Evolutionary conservation across 2,888 invertebrate species (phyloP), one percentile per base, ranked within the genome.

Genomic region (Hedychridium roseum): DNA sequence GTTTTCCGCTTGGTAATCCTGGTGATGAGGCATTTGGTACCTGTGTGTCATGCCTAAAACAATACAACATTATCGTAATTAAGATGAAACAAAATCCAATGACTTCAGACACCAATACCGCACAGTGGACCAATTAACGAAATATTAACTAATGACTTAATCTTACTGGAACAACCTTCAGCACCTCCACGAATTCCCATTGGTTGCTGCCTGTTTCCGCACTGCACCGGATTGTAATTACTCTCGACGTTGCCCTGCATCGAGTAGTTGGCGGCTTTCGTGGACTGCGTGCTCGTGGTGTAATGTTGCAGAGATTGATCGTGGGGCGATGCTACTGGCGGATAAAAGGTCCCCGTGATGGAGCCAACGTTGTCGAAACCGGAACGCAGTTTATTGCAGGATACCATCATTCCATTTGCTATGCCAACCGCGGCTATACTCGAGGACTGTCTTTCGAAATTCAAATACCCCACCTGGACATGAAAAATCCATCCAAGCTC

Each of bases 281-380:
- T 61, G 26, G 71, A 66, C 35, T 74, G 74, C 3, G 66, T 62
- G 48, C 63, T 68, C n/a, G n/a, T n/a, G 20, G 68, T 70, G 57
- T 78, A 78, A 51, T 79, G 79, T 20, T 79, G 79, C 23, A 90
- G 78, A 50, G 88, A 81, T 73, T 90, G 89, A 68, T 90, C 91
- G 71, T 92, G 91, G 2, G 90, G 88, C 17, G 90, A 90, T 2
- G 92, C 91, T 16, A 92, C 89, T 1, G 93, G 93, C 14, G 93
- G 93, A 76, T 91, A 93, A 80, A 91, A 93, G 3, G 93, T 93
- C 11, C 92, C 92, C n/a, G 91, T 91, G 9, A 92, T 91, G 18
- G 91, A 84, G 52, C 91, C 91, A 0, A 91, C 89, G 73, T 91
- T 90, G 70, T 92, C 91, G 17, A 91, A 85, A 53, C 90, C 82